Conservation (phyloP, 2,797 vertebrate genomes). For the Eulemur rubriventer region DNA sequence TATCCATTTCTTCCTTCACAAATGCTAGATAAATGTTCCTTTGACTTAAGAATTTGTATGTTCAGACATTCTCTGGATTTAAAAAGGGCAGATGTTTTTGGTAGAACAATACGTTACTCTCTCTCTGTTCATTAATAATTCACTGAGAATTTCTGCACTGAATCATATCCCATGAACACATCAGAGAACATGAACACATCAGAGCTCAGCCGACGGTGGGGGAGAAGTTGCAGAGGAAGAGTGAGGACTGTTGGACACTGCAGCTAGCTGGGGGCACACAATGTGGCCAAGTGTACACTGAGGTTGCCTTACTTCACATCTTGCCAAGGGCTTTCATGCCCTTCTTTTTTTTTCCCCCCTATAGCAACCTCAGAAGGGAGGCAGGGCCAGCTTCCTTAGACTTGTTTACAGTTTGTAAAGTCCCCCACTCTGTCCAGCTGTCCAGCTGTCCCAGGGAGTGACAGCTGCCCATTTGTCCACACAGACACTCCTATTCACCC, state of each 20-base stretch:
- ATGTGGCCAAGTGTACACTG: background rate
- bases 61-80: background rate
- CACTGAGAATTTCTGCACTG: background rate
- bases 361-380: background rate
- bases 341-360: fast-evolving
- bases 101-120: background rate
- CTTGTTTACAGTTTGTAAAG: background rate
- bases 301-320: background rate
- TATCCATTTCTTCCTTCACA: background rate
- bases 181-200: background rate
- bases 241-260: background rate
- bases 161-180: too few species aligned
- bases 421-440: background rate
- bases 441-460: background rate
- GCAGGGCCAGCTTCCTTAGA: background rate
- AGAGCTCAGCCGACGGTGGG: background rate
- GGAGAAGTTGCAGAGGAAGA: background rate
- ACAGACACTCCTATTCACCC: background rate
- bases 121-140: background rate
- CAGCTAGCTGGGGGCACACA: background rate
- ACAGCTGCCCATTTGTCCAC: too few species aligned
- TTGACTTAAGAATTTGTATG: background rate
- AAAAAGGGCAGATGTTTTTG: background rate
- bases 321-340: background rate
- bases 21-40: background rate